phyloP scores from a whole-genome alignment of 2,113 vertebrate species.

The Istiophorus platypterus region DNA sequence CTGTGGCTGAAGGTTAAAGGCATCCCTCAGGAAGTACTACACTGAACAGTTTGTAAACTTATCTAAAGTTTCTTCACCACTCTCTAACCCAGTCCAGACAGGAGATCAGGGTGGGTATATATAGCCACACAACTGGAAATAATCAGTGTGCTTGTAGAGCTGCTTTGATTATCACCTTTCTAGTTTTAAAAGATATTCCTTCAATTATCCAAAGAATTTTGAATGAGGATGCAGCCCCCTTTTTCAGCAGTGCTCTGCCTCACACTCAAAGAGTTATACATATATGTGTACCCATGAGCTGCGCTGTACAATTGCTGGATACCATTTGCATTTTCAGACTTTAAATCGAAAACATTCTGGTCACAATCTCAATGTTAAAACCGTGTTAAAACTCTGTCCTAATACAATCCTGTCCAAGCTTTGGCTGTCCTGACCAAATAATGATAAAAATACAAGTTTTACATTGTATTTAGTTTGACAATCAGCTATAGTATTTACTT shows the following conservation, averaged over 20 bases:
- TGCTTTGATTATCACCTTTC: too few relatives aligned
- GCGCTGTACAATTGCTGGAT: too few relatives aligned
- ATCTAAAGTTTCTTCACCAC: slow-evolving; percentile 8
- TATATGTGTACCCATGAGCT: too few relatives aligned
- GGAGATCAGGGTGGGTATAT: too few relatives aligned
- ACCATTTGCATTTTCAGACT: background rate
- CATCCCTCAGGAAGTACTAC: background rate
- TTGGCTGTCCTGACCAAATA: background rate
- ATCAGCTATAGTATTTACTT: background rate
- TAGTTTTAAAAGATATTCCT: too few relatives aligned
- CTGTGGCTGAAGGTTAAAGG: background rate
- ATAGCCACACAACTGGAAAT: too few relatives aligned
- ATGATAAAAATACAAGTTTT: background rate
- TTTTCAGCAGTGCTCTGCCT: too few relatives aligned
- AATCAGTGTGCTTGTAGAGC: too few relatives aligned
- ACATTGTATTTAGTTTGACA: background rate
- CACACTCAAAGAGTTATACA: too few relatives aligned
- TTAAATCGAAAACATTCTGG: background rate
- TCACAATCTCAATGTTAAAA: background rate
- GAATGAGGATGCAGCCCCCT: too few relatives aligned
- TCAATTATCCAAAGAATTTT: too few relatives aligned
- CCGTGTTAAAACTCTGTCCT: background rate
- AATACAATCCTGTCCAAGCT: background rate
- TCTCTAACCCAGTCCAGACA: slow-evolving; percentile 21
- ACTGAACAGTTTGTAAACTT: too few relatives aligned